Percentiles rank a stretch among this genome's conserved stretches.
These are phyloP conservation scores for Machaerirhynchus nigripectus DNA, from an alignment of 2,113 vertebrate species.

Conservation along the genomic window DNA sequence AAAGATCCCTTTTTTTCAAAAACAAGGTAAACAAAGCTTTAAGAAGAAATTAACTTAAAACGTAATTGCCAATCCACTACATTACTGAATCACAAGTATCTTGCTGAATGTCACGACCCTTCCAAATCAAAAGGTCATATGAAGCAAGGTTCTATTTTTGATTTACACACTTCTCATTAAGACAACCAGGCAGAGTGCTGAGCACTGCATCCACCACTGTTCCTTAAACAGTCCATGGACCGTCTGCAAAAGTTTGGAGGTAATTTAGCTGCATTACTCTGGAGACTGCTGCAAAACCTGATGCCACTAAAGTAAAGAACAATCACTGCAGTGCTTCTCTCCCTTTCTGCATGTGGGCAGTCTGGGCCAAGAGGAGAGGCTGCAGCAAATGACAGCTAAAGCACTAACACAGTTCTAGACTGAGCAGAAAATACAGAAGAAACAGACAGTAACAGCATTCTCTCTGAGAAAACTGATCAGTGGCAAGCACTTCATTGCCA, in stretches of 20 bases:
- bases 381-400: background rate
- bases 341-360: background rate
- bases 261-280: background rate
- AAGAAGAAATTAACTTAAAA: background rate
- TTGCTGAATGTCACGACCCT: background rate
- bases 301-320: background rate
- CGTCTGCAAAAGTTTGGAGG: background rate
- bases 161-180: background rate
- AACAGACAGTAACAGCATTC: background rate
- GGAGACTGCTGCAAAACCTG: background rate
- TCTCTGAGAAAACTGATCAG: background rate
- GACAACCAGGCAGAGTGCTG: background rate
- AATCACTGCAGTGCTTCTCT: background rate
- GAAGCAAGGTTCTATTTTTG: background rate
- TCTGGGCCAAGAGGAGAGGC: background rate
- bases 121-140: background rate
- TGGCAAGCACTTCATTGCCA: background rate
- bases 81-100: background rate
- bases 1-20: background rate
- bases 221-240: background rate
- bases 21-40: background rate
- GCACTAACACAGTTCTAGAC: background rate
- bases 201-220: background rate
- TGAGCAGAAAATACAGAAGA: background rate
- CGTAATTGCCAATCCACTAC: background rate